Base-by-base conservation (phyloP, 2,888 invertebrate species). In the Caenorhabditis imperialis region DNA sequence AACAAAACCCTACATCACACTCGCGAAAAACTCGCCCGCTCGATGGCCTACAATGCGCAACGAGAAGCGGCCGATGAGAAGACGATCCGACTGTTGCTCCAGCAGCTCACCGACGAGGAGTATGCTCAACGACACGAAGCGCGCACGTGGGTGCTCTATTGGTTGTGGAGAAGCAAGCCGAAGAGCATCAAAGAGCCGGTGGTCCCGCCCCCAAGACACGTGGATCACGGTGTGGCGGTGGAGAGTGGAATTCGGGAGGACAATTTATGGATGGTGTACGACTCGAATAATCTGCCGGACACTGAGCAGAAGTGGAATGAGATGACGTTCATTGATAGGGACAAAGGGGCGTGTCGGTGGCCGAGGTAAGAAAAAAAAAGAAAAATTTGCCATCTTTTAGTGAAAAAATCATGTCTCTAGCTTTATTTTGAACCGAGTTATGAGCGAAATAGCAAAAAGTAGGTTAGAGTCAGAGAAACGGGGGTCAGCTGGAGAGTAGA, bases 151-250 rank as follows among this genome's bases (percentile, higher is more conserved):
- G 58, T 81, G 23, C 27, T 53, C 7, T 67, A 54, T 20, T 81
- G 77, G 76, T 40, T 81, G 50, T 55, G 72, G 23, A 73, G 77
- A 60, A 82, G 79, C 47, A 76, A 76, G 45, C 81, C 77, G 35
- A 74, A 69, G 53, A 71, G 77, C 3, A 60, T 58, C 23, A 30
- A 72, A 45, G 58, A 62, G 35, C 65, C 62, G 42, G 57, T 73
- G 60, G 14, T 30, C 25, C 55, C 70, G 18, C n/a, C n/a, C n/a
- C 78, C 77, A 30, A 67, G 47, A 35, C 22, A 51, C 22, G 16
- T 38, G 3, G 48, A 57, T 40, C 33, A 50, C 22, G 50, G 38
- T 16, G 23, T 45, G 5, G 25, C 40, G 22, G 35, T 62, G 50
- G 57, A 55, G 33, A 58, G 57, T 51, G 62, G 74, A 10, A 51